Evolutionary conservation across 2,113 vertebrate genomes (phyloP).

Genomic region (Amphiprion ocellaris): DNA sequence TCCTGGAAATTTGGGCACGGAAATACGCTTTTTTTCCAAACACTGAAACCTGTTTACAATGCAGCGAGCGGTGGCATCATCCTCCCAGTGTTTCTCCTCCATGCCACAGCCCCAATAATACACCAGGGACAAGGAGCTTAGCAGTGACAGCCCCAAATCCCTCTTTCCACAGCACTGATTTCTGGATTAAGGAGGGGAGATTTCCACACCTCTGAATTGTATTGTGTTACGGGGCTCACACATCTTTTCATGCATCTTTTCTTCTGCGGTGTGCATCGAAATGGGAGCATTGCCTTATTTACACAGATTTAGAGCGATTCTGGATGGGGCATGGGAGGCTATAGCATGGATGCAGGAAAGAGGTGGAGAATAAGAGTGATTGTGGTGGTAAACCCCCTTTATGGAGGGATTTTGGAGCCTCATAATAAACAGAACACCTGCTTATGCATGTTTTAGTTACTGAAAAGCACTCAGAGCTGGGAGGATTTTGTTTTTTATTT

Average conservation of each 20-base stretch:
- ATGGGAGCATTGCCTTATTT: constrained; percentile 69
- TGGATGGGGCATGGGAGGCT: constrained; percentile 32
- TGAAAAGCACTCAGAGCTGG: constrained; percentile 48
- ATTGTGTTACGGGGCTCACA: constrained; percentile 68
- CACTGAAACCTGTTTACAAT: constrained; percentile 62
- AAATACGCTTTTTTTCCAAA: constrained; percentile 47
- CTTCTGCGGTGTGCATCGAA: constrained; percentile 46
- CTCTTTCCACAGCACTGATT: constrained; percentile 78
- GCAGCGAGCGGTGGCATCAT: constrained; percentile 54
- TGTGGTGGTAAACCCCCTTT: constrained; percentile 60
- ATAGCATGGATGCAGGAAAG: constrained; percentile 25
- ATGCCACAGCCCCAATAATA: constrained; percentile 68
- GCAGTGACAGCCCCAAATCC: constrained; percentile 78
- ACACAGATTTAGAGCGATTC: constrained; percentile 63
- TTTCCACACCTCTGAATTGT: constrained; percentile 79
- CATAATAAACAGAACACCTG: constrained; percentile 56
- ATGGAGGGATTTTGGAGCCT: constrained; percentile 56
- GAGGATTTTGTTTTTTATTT: neutral
- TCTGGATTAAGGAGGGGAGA: constrained; percentile 79
- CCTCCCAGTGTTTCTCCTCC: constrained; percentile 60
- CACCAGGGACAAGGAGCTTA: constrained; percentile 77
- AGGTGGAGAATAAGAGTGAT: constrained; percentile 58
- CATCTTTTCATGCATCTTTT: constrained; percentile 78
- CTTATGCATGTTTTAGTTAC: constrained; percentile 41
- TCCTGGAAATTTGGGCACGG: constrained; percentile 51